Evolutionary conservation across 37 sponge, comb jelly and placozoan genomes (phyloP).

Genomic region (Diacarnus erythraeanus): DNA sequence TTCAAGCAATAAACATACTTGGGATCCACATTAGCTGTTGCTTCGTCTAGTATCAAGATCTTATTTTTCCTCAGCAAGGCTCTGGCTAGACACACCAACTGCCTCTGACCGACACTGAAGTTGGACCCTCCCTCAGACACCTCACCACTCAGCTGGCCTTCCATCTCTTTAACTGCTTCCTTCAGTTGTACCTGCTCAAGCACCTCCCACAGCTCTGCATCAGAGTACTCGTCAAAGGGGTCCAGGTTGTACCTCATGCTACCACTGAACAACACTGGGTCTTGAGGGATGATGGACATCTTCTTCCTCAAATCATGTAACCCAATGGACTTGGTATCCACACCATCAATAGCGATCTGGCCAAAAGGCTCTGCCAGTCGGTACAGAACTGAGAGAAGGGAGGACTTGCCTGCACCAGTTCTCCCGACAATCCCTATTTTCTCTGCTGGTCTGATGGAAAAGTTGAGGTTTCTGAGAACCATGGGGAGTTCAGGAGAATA

Average conservation of each 20-base stretch:
- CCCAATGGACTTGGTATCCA: conserved; percentile 63
- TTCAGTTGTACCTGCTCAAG: conserved; percentile 86
- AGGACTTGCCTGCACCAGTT: conserved; percentile 96
- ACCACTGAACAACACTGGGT: conserved; percentile 90
- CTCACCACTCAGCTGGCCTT: conserved; percentile 49
- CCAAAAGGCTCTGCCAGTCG: conserved; percentile 86
- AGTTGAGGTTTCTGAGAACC: conserved; percentile 47
- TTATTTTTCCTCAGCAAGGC: conserved; percentile 80
- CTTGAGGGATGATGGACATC: conserved; percentile 93
- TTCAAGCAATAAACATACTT: conserved; percentile 30
- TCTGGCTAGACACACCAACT: conserved; percentile 83
- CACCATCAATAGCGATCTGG: conserved; percentile 70
- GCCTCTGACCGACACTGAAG: conserved; percentile 86
- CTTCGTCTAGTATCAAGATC: conserved; percentile 85
- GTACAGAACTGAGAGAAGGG: conserved; percentile 77
- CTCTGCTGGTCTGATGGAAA: conserved; percentile 51
- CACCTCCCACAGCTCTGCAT: conserved; percentile 72
- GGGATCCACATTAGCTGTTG: conserved; percentile 88
- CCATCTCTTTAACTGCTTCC: conserved; percentile 43
- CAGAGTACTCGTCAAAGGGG: conserved; percentile 69
- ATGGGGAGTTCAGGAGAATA: conserved; percentile 39
- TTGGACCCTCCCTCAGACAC: conserved; percentile 81
- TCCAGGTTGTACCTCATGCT: conserved; percentile 87
- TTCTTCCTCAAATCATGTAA: conserved; percentile 76
- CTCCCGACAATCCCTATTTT: conserved; percentile 90